Conservation (phyloP, 2,888 invertebrate genomes). For the Rhamphomyia laevipes region DNA sequence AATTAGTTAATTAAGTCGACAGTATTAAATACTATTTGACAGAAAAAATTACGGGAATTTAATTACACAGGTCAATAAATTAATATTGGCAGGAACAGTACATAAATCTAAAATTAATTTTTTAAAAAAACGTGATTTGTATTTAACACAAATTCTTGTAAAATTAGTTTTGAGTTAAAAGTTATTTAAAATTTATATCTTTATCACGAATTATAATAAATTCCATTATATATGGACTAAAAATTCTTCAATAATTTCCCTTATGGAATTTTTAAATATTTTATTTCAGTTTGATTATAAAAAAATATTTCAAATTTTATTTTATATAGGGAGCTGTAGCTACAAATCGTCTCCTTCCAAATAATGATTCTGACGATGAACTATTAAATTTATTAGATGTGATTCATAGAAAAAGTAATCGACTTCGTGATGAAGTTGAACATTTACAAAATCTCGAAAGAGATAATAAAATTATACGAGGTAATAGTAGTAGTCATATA, state of each 20-base stretch:
- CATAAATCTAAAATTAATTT: background rate
- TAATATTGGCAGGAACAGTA: background rate
- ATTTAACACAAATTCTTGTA: too few relatives aligned
- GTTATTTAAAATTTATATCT: too few relatives aligned
- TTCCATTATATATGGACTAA: too few relatives aligned
- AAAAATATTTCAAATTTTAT: too few relatives aligned
- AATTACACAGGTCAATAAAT: background rate
- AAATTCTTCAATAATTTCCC: too few relatives aligned
- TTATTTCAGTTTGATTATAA: too few relatives aligned
- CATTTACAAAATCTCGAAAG: constrained; percentile 44
- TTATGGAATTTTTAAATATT: background rate
- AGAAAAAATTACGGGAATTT: background rate
- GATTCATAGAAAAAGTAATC: constrained; percentile 66
- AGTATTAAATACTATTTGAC: background rate
- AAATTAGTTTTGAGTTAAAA: too few relatives aligned
- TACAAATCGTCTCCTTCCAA: constrained; percentile 29
- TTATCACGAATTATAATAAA: too few relatives aligned
- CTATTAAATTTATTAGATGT: constrained; percentile 76
- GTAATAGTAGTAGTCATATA: constrained; percentile 9
- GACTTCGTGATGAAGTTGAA: constrained; percentile 57
- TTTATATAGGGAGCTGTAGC: constrained; percentile 26
- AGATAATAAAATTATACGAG: constrained; percentile 19
- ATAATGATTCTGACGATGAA: constrained; percentile 59
- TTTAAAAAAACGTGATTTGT: too few relatives aligned
- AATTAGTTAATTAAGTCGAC: too few relatives aligned